Conservation (phyloP, 37 sponge, comb jelly and placozoan species). For the Haliclona indistincta region DNA sequence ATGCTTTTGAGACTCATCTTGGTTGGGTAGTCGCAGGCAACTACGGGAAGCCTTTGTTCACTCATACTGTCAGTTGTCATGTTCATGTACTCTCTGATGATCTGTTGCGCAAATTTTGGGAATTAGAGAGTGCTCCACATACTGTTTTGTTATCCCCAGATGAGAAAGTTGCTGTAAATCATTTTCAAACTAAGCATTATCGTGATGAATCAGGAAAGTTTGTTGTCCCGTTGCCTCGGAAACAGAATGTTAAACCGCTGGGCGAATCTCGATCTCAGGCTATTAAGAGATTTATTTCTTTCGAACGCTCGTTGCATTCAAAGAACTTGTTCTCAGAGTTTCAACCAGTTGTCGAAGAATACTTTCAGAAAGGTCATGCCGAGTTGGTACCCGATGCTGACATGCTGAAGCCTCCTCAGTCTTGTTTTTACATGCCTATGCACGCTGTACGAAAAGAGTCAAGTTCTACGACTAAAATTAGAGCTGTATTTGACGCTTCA, state of each 20-base stretch:
- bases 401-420: too few relatives aligned
- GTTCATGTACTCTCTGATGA: background rate
- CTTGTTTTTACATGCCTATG: too few relatives aligned
- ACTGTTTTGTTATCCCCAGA: conserved; percentile 1
- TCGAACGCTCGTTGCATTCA: too few relatives aligned
- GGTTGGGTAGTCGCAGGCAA: background rate
- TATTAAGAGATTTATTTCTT: background rate
- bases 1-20: conserved; percentile 1
- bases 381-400: background rate
- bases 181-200: background rate
- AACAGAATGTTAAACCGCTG: background rate
- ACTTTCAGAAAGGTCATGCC: background rate
- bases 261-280: conserved; percentile 4
- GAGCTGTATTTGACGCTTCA: too few relatives aligned
- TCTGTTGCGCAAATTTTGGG: conserved; percentile 3
- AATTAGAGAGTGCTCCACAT: background rate
- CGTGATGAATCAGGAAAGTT: background rate
- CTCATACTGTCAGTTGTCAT: background rate
- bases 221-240: background rate
- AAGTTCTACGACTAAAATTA: too few relatives aligned
- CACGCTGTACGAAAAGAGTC: too few relatives aligned
- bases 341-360: background rate
- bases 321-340: background rate
- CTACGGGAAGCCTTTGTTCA: background rate
- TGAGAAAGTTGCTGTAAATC: background rate